Base-by-base conservation (phyloP, 2,113 vertebrate genomes). In the Anarrhichthys ocellatus region DNA sequence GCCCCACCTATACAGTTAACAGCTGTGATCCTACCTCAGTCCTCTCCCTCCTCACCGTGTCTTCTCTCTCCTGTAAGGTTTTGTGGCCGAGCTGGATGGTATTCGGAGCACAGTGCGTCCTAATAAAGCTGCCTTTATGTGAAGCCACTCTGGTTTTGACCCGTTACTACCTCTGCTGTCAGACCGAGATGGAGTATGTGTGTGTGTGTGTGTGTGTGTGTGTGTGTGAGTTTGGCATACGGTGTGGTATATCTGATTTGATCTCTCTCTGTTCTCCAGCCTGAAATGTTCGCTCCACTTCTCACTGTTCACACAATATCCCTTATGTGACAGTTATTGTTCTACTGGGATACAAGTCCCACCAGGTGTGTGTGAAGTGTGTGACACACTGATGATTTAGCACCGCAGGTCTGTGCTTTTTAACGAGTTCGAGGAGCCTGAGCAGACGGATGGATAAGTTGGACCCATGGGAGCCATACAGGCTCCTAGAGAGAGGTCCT, bases 301-400 rank as follows among this genome's bases (percentile, higher is more conserved):
- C 58, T 84, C 58, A 59, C 62, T 73, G 67, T 66, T 66, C 70
- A 72, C 69, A 80, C 73, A 78, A 81, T 44, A 82, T 82, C 77
- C 76, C 73, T 29, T 34, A 22, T 72, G 78, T 91, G 93, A 92
- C 90, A 92, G 78, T 87, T 88, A 89, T 90, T 91, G 92, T 93
- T 88, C 85, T 83, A 27, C 73, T 44, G 87, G 83, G 76, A 87
- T 88, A 93, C 91, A 81, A 83, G 84, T 81, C 65, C 59, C 13
- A 63, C 92, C 94, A 95, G 94, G 93, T 94, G 93, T 88, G 83
- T 83, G 14, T 67, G 87, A 88, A 79, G 83, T 82, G 81, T 88
- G 88, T 81, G 90, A 91, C 90, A 85, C 85, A 61, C 56, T 74
- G 27, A 83, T 92, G 92, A 94, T 91, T 93, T 92, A 93, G 72